phyloP scores from a whole-genome alignment of 1,140 invertebrate genomes.

The Monochamus saltuarius region DNA sequence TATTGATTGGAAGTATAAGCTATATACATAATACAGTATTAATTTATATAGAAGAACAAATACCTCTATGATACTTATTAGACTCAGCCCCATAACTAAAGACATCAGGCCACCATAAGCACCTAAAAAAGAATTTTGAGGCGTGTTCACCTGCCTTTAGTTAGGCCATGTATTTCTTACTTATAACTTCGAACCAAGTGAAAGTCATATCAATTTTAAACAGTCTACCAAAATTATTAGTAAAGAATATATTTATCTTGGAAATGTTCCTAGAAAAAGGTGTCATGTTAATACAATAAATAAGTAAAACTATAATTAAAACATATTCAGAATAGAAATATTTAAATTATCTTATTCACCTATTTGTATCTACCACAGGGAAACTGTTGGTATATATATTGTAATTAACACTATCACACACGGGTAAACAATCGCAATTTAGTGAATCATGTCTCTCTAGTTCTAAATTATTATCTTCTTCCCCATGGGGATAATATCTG shows the following conservation, averaged over 20 bases:
- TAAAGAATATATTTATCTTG: slow-evolving; percentile 47
- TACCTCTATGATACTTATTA: slow-evolving; percentile 38
- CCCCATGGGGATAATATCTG: slow-evolving; percentile 15
- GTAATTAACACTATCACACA: slow-evolving; percentile 20
- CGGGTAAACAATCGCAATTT: slow-evolving; percentile 23
- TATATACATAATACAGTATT: neutral
- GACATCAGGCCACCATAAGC: slow-evolving; percentile 40
- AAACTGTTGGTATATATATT: slow-evolving; percentile 16
- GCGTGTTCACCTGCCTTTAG: neutral
- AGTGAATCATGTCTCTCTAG: slow-evolving; percentile 26
- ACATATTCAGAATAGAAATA: too few relatives aligned
- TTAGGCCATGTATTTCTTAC: slow-evolving; percentile 39
- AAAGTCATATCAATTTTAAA: slow-evolving; percentile 48
- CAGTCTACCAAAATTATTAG: slow-evolving; percentile 24
- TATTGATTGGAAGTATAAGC: too few relatives aligned
- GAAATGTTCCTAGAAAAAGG: slow-evolving; percentile 27
- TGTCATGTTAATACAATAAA: too few relatives aligned
- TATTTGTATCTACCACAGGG: too few relatives aligned
- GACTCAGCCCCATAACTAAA: slow-evolving; percentile 41
- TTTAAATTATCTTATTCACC: too few relatives aligned
- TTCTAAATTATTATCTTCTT: slow-evolving; percentile 13
- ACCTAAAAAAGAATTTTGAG: slow-evolving; percentile 34
- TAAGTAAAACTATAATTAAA: too few relatives aligned
- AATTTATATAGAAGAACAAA: slow-evolving; percentile 4
- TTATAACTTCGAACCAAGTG: slow-evolving; percentile 53